Percentiles rank a stretch among this genome's conserved stretches.
Evolutionary conservation across 2,113 vertebrate genomes (phyloP).

Genomic region (Neogale vison): DNA sequence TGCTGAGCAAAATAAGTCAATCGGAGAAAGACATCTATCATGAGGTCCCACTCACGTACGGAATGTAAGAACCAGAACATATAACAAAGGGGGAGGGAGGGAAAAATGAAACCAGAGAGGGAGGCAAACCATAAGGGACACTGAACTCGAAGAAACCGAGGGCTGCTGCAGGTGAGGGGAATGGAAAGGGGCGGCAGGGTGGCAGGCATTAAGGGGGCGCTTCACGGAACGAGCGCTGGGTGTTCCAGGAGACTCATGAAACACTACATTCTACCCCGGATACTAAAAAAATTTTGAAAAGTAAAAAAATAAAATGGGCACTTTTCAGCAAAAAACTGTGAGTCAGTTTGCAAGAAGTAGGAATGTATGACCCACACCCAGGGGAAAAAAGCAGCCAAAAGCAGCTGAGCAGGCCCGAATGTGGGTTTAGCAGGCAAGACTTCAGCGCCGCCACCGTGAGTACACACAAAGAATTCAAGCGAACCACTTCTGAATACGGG

Average conservation of each 20-base stretch:
- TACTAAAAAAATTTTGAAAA: neutral
- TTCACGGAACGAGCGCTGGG: too few species aligned
- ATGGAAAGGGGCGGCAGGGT: too few species aligned
- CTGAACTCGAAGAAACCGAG: neutral
- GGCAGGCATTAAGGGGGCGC: too few species aligned
- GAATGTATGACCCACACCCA: neutral
- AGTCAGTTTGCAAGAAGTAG: neutral
- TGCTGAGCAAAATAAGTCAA: neutral
- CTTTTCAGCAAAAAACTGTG: neutral
- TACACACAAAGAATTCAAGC: rapidly evolving
- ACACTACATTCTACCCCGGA: neutral
- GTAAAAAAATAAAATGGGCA: neutral
- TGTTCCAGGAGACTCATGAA: neutral
- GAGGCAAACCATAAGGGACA: neutral
- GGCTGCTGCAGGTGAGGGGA: too few species aligned
- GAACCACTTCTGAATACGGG: neutral
- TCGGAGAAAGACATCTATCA: neutral
- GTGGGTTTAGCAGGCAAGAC: too few species aligned
- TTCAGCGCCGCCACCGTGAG: neutral
- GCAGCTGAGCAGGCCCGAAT: rapidly evolving
- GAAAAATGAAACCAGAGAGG: too few species aligned
- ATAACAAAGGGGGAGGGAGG: too few species aligned
- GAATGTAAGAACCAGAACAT: too few species aligned
- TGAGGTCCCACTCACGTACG: too few species aligned
- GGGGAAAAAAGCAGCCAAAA: neutral